Percentiles rank a stretch among this genome's conserved stretches.
Evolutionary conservation across 2,797 vertebrate species (phyloP).

Genomic region (Gastrophryne carolinensis): DNA sequence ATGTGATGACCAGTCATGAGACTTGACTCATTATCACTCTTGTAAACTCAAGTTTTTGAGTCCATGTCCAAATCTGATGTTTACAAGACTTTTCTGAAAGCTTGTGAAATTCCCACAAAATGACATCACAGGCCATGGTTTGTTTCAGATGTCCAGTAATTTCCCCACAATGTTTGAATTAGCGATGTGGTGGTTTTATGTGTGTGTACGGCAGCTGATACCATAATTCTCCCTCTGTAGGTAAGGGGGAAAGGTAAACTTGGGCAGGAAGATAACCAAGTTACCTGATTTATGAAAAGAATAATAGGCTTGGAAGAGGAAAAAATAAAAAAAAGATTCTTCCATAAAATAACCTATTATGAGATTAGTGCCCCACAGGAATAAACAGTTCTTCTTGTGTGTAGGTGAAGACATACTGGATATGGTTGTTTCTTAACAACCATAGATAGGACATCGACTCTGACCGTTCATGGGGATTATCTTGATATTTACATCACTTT

Average conservation of each 20-base stretch:
- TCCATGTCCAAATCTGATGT: neutral
- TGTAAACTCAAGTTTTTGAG: neutral
- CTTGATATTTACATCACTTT: too few species aligned
- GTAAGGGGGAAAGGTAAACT: neutral
- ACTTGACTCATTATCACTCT: neutral
- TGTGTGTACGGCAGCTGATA: neutral
- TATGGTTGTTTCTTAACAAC: too few species aligned
- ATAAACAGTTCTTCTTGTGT: too few species aligned
- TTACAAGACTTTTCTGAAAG: conserved; percentile 7
- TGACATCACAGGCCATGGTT: neutral
- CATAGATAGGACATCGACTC: too few species aligned
- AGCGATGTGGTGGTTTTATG: neutral
- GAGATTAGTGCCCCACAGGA: too few species aligned
- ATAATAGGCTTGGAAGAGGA: too few species aligned
- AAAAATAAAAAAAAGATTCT: too few species aligned
- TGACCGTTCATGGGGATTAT: too few species aligned
- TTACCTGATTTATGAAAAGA: too few species aligned
- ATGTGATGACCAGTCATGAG: neutral
- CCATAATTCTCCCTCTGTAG: neutral
- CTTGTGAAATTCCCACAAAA: neutral
- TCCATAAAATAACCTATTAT: too few species aligned
- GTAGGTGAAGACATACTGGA: too few species aligned
- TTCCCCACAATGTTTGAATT: neutral
- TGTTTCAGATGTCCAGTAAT: neutral
- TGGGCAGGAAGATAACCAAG: neutral